Conservation (phyloP, 2,113 vertebrate genomes). For the Thinocorus orbignyianus region DNA sequence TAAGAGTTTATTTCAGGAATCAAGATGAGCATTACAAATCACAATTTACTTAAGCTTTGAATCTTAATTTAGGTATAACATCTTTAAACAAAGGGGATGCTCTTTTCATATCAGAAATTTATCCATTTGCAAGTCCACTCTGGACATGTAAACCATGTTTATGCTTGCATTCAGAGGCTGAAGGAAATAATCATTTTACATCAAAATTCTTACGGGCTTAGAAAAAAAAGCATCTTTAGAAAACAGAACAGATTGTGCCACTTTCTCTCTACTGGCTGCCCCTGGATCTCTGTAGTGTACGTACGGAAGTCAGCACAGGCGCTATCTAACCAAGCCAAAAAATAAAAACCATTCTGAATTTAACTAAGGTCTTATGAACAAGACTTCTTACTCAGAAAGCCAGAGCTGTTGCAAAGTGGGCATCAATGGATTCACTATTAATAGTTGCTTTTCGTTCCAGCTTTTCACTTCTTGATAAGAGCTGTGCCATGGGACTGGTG, state of each 20-base stretch:
- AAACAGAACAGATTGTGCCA: neutral
- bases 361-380: neutral
- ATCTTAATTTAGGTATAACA: neutral
- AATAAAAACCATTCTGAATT: neutral
- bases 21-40: neutral
- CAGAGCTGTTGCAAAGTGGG: constrained; percentile 81
- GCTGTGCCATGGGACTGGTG: constrained; percentile 85
- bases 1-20: neutral
- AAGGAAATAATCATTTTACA: neutral
- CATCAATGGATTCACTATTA: constrained; percentile 82
- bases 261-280: neutral
- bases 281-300: neutral
- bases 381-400: constrained; percentile 79
- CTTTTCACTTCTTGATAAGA: constrained; percentile 63
- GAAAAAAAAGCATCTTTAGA: neutral
- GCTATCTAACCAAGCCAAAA: neutral
- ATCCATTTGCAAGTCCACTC: neutral
- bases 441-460: constrained; percentile 84
- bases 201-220: neutral
- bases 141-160: neutral
- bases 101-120: neutral
- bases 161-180: neutral
- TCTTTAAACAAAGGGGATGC: neutral
- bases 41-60: neutral
- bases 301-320: neutral